phyloP scores from a whole-genome alignment of 2,888 invertebrate genomes.

The Aspidiotus destructor region DNA sequence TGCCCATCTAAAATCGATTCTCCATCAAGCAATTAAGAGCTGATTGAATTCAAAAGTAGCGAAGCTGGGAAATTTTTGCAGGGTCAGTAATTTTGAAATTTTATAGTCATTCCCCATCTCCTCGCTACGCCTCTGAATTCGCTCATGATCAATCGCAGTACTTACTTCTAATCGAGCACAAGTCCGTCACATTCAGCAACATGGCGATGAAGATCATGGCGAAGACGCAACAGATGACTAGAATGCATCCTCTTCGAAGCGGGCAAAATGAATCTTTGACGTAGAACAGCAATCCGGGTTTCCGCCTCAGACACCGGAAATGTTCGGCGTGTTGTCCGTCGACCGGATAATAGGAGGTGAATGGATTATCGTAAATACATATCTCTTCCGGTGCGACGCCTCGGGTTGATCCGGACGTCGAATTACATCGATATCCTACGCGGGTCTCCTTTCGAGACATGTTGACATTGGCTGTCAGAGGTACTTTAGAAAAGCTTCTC shows the following conservation, averaged over 20 bases:
- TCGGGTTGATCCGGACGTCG: constrained; percentile 9
- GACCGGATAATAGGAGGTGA: constrained; percentile 22
- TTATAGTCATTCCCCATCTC: no score
- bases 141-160: background rate
- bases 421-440: constrained; percentile 22
- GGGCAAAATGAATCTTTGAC: constrained; percentile 25
- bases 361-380: constrained; percentile 28
- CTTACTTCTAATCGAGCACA: background rate
- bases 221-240: constrained; percentile 26
- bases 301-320: constrained; percentile 18
- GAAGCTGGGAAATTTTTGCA: no score
- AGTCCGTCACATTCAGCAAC: constrained; percentile 7
- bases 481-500: no score
- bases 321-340: constrained; percentile 23
- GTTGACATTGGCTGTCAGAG: background rate
- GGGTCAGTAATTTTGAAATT: no score
- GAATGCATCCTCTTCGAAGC: constrained; percentile 20
- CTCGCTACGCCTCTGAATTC: no score
- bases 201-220: constrained; percentile 15
- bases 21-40: no score
- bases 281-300: constrained; percentile 13
- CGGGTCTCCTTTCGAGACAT: constrained; percentile 25
- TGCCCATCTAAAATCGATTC: no score
- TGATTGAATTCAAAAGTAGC: no score
- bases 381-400: constrained; percentile 26